Evolutionary conservation across 2,888 invertebrate genomes (phyloP).

Genomic region (Gandaritis pyraliata): DNA sequence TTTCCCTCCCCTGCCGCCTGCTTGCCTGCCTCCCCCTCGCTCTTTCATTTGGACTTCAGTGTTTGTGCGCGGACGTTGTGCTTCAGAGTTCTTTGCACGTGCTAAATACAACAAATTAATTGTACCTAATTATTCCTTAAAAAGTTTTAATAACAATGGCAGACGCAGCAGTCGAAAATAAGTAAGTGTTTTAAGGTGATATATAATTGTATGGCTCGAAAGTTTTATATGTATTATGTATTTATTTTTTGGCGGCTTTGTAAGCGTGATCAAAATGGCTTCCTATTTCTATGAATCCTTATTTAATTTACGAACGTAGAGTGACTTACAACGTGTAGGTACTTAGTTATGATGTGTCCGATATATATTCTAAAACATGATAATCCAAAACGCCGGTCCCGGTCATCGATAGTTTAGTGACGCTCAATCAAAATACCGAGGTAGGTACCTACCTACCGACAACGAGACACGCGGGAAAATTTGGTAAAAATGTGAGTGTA

Average conservation of each 20-base stretch:
- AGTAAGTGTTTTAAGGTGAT: slow-evolving; percentile 80
- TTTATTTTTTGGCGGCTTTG: slow-evolving; percentile 79
- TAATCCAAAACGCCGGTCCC: slow-evolving; percentile 34
- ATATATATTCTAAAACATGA: too few relatives aligned
- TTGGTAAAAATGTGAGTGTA: not conserved
- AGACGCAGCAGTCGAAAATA: slow-evolving; percentile 87
- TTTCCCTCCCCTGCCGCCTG: slow-evolving; percentile 73
- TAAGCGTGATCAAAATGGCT: slow-evolving; percentile 85
- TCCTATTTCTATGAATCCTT: slow-evolving; percentile 54
- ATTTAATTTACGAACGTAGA: not conserved
- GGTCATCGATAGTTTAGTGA: slow-evolving; percentile 45
- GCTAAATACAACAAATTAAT: slow-evolving; percentile 52
- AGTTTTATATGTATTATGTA: slow-evolving; percentile 47
- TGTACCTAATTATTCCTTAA: slow-evolving; percentile 51
- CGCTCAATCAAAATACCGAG: slow-evolving; percentile 49
- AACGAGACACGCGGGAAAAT: slow-evolving; percentile 73
- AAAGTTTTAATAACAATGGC: slow-evolving; percentile 83
- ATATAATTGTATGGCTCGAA: slow-evolving; percentile 29
- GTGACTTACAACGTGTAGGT: not conserved
- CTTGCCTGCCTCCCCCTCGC: too few relatives aligned
- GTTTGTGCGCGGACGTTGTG: slow-evolving; percentile 79
- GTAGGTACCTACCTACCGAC: slow-evolving; percentile 47
- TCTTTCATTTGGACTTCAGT: slow-evolving; percentile 80
- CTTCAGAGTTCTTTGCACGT: slow-evolving; percentile 75
- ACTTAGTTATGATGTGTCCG: not conserved